A percentile compares a stretch with the other conserved stretches of the same genome.
phyloP scores from a whole-genome alignment of 2,888 invertebrate species.

The Orthosia gothica region DNA sequence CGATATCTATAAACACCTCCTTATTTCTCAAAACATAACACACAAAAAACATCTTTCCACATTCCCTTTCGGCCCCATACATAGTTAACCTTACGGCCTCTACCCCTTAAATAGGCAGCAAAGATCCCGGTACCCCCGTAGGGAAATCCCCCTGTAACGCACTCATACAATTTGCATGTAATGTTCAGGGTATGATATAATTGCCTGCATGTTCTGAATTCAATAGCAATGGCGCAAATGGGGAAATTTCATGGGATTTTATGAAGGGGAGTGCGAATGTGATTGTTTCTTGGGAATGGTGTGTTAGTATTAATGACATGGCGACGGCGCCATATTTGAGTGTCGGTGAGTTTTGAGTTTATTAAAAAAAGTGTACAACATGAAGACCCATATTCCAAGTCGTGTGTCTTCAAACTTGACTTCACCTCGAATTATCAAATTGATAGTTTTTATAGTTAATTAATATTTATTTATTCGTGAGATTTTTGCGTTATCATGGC shows the following conservation, averaged over 20 bases:
- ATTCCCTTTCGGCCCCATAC: conserved; percentile 58
- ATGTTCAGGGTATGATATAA: conserved; percentile 67
- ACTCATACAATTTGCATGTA: conserved; percentile 77
- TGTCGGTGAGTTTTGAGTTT: background rate
- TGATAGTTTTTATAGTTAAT: no score
- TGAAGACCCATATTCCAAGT: no score
- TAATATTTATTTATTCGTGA: no score
- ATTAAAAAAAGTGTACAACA: no score
- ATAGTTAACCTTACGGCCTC: conserved; percentile 62
- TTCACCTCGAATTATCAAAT: no score
- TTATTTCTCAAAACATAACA: conserved; percentile 21
- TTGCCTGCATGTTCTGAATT: conserved; percentile 65
- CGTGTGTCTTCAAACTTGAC: no score
- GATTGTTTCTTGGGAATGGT: conserved; percentile 23
- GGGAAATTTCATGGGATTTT: conserved; percentile 48
- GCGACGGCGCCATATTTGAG: background rate
- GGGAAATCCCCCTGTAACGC: conserved; percentile 76
- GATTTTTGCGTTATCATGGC: no score
- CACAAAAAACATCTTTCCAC: conserved; percentile 22
- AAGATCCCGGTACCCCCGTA: conserved; percentile 55
- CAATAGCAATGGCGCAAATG: conserved; percentile 47
- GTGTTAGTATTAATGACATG: background rate
- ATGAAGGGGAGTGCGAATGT: conserved; percentile 32
- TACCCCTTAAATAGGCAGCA: conserved; percentile 60
- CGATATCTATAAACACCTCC: background rate